Conservation (phyloP, 2,113 vertebrate species). For the Chaetodon auriga region DNA sequence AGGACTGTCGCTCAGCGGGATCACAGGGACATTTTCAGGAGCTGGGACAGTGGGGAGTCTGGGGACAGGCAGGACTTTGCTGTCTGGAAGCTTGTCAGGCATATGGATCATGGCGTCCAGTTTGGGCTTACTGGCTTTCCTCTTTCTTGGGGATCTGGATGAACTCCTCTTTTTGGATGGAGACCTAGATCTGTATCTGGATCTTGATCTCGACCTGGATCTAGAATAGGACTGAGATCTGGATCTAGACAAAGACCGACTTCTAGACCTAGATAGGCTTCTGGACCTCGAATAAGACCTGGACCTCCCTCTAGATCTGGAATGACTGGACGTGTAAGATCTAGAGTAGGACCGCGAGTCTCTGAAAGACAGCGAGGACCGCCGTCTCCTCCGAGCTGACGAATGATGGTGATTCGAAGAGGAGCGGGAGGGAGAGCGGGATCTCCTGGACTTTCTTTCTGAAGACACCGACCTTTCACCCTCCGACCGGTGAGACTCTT, state of each 20-base stretch:
- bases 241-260: conserved; percentile 75
- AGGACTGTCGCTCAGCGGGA: conserved; percentile 96
- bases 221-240: conserved; percentile 85
- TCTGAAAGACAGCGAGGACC: conserved; percentile 83
- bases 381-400: conserved; percentile 83
- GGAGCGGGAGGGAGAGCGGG: conserved; percentile 85
- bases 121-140: conserved; percentile 79
- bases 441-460: conserved; percentile 82
- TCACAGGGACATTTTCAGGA: conserved; percentile 88
- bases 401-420: conserved; percentile 83
- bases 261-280: conserved; percentile 70
- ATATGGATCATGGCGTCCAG: conserved; percentile 76
- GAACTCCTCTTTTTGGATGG: conserved; percentile 73
- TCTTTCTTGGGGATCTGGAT: conserved; percentile 83
- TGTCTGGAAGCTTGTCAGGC: conserved; percentile 81
- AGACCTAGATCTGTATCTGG: conserved; percentile 75
- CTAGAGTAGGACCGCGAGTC: conserved; percentile 86
- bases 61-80: conserved; percentile 74
- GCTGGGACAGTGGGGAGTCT: conserved; percentile 52
- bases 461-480: conserved; percentile 85
- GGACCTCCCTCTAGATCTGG: conserved; percentile 86
- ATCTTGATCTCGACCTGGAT: conserved; percentile 80
- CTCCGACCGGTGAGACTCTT: conserved; percentile 77
- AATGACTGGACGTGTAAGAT: conserved; percentile 86
- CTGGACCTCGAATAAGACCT: conserved; percentile 85